phyloP scores from a whole-genome alignment of 2,797 vertebrate species.

The Scolopax bukidnonensis region DNA sequence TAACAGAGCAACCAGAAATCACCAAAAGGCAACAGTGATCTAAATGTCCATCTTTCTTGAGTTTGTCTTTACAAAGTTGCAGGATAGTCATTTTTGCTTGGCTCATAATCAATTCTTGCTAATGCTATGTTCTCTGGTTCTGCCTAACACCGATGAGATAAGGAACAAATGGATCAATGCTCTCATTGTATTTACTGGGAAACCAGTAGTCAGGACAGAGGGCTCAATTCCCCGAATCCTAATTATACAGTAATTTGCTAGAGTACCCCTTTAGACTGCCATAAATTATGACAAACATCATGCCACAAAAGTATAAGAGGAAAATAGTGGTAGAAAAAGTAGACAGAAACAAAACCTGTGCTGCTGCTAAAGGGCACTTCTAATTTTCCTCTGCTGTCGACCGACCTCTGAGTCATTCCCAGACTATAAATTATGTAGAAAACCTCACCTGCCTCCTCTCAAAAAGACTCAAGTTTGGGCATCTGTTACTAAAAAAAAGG shows the following conservation, averaged over 20 bases:
- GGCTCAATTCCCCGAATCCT: background rate
- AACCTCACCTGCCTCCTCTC: background rate
- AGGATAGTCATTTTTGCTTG: background rate
- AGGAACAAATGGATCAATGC: constrained; percentile 48
- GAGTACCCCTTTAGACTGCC: background rate
- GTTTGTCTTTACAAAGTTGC: background rate
- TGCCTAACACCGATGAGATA: constrained; percentile 49
- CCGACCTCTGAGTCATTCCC: background rate
- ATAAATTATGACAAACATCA: background rate
- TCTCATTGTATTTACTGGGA: constrained; percentile 43
- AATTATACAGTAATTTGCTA: background rate
- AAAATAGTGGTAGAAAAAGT: background rate
- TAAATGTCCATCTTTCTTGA: background rate
- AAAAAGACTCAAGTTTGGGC: background rate
- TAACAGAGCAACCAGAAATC: background rate
- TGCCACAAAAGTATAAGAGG: background rate
- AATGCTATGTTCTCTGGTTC: constrained; percentile 4
- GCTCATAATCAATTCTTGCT: constrained; percentile 41
- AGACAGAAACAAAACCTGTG: background rate
- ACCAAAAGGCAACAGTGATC: background rate
- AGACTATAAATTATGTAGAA: background rate
- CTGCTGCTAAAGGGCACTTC: background rate
- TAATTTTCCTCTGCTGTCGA: background rate
- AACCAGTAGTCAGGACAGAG: constrained; percentile 3
- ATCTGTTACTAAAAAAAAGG: background rate